Conservation (phyloP, 2,888 invertebrate species). For the Mechanitis mazaeus region DNA sequence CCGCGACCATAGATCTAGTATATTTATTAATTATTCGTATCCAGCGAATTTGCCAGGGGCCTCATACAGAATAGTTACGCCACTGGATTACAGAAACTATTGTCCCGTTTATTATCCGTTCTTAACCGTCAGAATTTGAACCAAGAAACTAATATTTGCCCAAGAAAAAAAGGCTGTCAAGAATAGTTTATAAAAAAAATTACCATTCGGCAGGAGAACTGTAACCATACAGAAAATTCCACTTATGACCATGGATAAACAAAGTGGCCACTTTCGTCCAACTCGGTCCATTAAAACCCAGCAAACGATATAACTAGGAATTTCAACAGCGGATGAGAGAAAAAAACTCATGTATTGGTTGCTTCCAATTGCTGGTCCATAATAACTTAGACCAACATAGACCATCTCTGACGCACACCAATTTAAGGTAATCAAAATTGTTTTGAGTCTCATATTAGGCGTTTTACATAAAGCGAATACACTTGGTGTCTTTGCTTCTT, state of each 20-base stretch:
- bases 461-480: conserved; percentile 84
- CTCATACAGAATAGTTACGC: too few species aligned
- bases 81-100: too few species aligned
- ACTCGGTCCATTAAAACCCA: conserved; percentile 93
- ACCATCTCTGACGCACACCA: conserved; percentile 97
- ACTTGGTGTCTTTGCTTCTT: conserved; percentile 60
- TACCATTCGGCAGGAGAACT: conserved; percentile 87
- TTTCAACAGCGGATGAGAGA: conserved; percentile 89
- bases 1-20: too few species aligned
- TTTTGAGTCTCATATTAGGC: conserved; percentile 93
- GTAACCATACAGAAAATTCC: conserved; percentile 91
- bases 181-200: conserved; percentile 7
- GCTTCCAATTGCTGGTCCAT: conserved; percentile 90
- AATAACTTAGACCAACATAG: conserved; percentile 93
- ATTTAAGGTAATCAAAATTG: conserved; percentile 88
- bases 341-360: conserved; percentile 94
- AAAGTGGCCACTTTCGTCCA: conserved; percentile 92
- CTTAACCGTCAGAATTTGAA: too few species aligned
- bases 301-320: conserved; percentile 91
- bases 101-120: too few species aligned
- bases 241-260: conserved; percentile 88
- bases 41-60: too few species aligned
- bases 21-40: too few species aligned
- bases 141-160: too few species aligned
- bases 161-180: too few species aligned